Percentiles rank a stretch among this genome's conserved stretches.
These are phyloP conservation scores for Buceros bicornis DNA, from an alignment of 2,797 vertebrate genomes.

Conservation along the genomic window DNA sequence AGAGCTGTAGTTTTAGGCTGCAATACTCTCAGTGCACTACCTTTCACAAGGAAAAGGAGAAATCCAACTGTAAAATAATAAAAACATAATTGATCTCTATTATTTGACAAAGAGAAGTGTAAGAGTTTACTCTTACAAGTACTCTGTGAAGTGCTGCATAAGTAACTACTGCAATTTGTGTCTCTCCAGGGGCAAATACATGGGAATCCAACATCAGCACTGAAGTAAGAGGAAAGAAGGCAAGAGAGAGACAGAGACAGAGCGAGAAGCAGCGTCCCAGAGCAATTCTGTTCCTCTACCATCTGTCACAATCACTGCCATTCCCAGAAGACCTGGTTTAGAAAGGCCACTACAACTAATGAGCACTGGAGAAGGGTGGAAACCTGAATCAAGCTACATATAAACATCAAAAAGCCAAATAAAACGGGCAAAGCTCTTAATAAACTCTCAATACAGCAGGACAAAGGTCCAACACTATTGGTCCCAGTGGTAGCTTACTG, in stretches of 20 bases:
- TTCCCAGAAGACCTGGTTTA: conserved; percentile 77
- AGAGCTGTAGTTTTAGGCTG: neutral
- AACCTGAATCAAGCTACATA: conserved; percentile 73
- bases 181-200: conserved; percentile 76
- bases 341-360: conserved; percentile 77
- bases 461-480: conserved; percentile 65
- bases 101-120: conserved; percentile 26
- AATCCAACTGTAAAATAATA: conserved; percentile 15
- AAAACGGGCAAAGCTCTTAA: conserved; percentile 63
- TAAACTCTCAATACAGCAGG: conserved; percentile 56
- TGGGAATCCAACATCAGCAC: conserved; percentile 78
- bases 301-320: conserved; percentile 79
- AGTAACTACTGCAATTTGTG: conserved; percentile 75
- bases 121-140: conserved; percentile 56
- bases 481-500: conserved; percentile 46
- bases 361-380: conserved; percentile 72
- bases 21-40: neutral
- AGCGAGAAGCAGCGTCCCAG: conserved; percentile 47
- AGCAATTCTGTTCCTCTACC: conserved; percentile 72
- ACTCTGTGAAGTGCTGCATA: conserved; percentile 66
- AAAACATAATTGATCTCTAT: conserved; percentile 36
- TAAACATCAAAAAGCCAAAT: conserved; percentile 71
- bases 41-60: conserved; percentile 17
- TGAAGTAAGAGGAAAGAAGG: conserved; percentile 43
- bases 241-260: conserved; percentile 66